These are phyloP conservation scores for Camponotus pennsylvanicus DNA, from an alignment of 1,140 invertebrate genomes.

Conservation along the genomic window DNA sequence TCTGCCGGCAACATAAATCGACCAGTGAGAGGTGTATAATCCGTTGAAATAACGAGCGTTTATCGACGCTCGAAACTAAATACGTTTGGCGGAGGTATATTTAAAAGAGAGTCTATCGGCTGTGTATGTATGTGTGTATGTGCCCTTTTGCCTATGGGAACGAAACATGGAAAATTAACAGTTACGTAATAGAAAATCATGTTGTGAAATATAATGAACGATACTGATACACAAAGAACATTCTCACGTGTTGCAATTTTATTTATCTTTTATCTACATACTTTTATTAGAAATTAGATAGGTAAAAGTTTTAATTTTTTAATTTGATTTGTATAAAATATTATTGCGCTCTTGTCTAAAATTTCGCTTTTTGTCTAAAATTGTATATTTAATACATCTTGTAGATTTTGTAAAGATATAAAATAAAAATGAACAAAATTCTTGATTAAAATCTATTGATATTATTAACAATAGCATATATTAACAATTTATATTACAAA, in stretches of 20 bases:
- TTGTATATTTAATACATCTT: neutral
- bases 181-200: neutral
- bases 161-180: constrained; percentile 8
- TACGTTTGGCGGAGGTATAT: neutral
- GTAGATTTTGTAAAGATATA: neutral
- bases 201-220: neutral
- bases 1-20: constrained; percentile 60
- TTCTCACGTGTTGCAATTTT: neutral
- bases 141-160: neutral
- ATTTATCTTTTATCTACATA: neutral
- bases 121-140: no score
- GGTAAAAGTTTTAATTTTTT: neutral
- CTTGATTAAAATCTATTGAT: neutral
- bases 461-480: neutral
- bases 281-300: neutral
- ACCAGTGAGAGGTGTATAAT: constrained; percentile 24
- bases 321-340: neutral
- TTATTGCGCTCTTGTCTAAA: neutral
- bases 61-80: neutral
- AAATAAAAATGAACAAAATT: neutral
- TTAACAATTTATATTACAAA: neutral
- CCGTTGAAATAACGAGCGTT: neutral
- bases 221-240: neutral
- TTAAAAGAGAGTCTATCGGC: neutral
- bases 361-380: neutral